These are phyloP conservation scores for Ophioderma brevispina DNA, from an alignment of 35 echinoderm and acorn worm genomes.

Conservation along the genomic window DNA sequence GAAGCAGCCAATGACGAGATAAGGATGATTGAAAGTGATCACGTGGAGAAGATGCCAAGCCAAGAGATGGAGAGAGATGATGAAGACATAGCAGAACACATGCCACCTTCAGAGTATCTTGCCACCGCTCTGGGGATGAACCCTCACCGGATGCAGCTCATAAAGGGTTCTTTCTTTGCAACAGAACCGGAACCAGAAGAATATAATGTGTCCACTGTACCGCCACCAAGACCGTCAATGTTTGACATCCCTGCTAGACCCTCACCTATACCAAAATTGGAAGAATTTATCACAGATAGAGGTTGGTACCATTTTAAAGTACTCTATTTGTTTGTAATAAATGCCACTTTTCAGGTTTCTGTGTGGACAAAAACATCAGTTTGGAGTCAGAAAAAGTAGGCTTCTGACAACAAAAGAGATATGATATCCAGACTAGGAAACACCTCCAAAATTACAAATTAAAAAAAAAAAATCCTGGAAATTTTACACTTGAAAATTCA, in stretches of 20 bases:
- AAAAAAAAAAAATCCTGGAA: no score
- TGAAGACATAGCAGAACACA: background rate
- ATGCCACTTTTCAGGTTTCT: no score
- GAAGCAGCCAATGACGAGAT: slow-evolving; percentile 29
- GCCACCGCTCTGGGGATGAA: slow-evolving; percentile 79
- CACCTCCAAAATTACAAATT: no score
- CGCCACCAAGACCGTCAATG: slow-evolving; percentile 22
- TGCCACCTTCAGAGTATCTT: slow-evolving; percentile 53
- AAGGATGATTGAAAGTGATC: slow-evolving; percentile 1
- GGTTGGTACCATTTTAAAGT: no score
- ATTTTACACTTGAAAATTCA: no score
- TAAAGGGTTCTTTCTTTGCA: slow-evolving; percentile 98
- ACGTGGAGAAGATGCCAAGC: background rate
- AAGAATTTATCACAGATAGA: slow-evolving; percentile 24
- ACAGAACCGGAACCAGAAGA: slow-evolving; percentile 55
- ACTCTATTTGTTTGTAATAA: no score
- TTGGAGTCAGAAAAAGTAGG: no score
- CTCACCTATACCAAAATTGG: slow-evolving; percentile 44
- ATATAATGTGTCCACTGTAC: slow-evolving; percentile 18
- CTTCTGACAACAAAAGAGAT: no score
- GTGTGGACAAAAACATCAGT: no score
- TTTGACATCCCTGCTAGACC: slow-evolving; percentile 37
- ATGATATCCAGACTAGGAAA: no score
- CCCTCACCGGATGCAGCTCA: slow-evolving; percentile 88
- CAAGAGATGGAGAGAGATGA: slow-evolving; percentile 55